These are phyloP conservation scores for Callopanchax toddi DNA, from an alignment of 2,113 vertebrate species.

Conservation along the genomic window DNA sequence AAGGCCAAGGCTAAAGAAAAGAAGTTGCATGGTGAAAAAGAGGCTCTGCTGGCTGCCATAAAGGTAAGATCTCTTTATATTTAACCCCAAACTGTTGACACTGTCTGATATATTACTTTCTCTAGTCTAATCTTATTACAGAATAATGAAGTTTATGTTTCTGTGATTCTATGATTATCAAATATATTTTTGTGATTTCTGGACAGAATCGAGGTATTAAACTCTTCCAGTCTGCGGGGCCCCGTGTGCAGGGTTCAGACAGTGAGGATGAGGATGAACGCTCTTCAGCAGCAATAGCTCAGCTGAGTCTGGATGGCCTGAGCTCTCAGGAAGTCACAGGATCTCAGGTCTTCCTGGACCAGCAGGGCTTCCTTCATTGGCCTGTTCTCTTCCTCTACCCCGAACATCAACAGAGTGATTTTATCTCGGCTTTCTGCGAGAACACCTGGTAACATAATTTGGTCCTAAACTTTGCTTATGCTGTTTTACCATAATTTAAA, in stretches of 20 bases:
- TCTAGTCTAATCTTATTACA: too few species aligned
- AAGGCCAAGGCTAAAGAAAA: constrained; percentile 85
- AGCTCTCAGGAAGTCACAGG: constrained; percentile 78
- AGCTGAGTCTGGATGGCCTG: constrained; percentile 80
- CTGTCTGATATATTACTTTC: too few species aligned
- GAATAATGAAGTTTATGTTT: too few species aligned
- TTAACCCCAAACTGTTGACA: too few species aligned
- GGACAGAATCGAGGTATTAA: constrained; percentile 87
- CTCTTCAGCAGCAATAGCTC: constrained; percentile 63
- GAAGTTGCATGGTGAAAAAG: constrained; percentile 77
- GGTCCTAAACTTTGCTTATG: too few species aligned
- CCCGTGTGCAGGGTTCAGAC: constrained; percentile 49
- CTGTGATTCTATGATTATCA: not conserved
- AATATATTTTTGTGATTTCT: not conserved
- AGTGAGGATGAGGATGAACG: constrained; percentile 70
- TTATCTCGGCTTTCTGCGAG: constrained; percentile 91
- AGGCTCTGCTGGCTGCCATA: constrained; percentile 83
- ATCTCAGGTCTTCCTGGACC: constrained; percentile 83
- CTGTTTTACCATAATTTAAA: too few species aligned
- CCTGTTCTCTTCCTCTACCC: constrained; percentile 95
- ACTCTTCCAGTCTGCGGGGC: constrained; percentile 61
- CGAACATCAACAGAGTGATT: constrained; percentile 91
- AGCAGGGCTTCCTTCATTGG: constrained; percentile 87
- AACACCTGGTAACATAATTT: constrained; percentile 85
- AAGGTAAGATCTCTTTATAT: constrained; percentile 74